These are phyloP conservation scores for Chaunax sp. DNA, from an alignment of 2,797 vertebrate genomes.

Conservation along the genomic window DNA sequence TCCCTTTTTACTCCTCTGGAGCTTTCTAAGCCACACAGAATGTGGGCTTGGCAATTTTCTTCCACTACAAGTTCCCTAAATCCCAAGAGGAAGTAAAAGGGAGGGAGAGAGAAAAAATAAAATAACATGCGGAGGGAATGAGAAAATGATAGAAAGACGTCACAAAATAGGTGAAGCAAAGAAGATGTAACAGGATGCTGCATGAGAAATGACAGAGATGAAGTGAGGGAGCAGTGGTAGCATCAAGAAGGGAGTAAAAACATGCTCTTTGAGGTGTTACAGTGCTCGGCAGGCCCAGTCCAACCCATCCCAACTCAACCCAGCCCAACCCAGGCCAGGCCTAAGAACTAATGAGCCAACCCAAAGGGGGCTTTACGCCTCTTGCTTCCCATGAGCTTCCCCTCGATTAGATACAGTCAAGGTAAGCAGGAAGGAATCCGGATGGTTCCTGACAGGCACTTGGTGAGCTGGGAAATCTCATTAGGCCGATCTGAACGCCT, in stretches of 20 bases:
- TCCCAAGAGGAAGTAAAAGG: conserved; percentile 58
- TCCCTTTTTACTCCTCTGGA: conserved; percentile 70
- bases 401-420: conserved; percentile 84
- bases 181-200: conserved; percentile 38
- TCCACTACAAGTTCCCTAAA: conserved; percentile 65
- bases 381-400: conserved; percentile 72
- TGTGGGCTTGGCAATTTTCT: conserved; percentile 73
- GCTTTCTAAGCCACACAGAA: conserved; percentile 78
- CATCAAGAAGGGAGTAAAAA: conserved; percentile 39
- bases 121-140: conserved; percentile 43
- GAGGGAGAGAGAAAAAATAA: conserved; percentile 12
- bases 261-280: conserved; percentile 52
- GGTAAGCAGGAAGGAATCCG: conserved; percentile 84
- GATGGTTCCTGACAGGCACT: conserved; percentile 83
- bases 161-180: conserved; percentile 32
- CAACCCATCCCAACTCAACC: conserved; percentile 39
- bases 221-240: conserved; percentile 51
- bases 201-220: conserved; percentile 25
- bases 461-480: conserved; percentile 85
- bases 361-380: conserved; percentile 72
- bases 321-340: conserved; percentile 45
- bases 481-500: conserved; percentile 82
- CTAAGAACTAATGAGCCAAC: conserved; percentile 61
- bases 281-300: conserved; percentile 35
- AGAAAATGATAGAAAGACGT: conserved; percentile 34